phyloP scores from a whole-genome alignment of 2,888 invertebrate species.

The Brachypalpus laphriformis region DNA sequence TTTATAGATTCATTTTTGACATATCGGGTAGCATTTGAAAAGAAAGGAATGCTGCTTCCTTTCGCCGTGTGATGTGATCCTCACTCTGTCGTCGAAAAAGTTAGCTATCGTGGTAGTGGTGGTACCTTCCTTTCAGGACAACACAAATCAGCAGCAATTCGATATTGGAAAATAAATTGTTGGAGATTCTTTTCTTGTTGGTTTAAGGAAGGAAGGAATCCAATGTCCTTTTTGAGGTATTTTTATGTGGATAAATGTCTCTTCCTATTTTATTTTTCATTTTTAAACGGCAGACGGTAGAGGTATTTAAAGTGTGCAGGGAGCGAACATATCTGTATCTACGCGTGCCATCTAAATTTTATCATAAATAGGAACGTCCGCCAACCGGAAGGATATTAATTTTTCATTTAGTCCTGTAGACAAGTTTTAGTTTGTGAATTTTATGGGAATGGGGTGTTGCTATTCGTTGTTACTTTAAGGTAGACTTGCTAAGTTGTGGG shows the following conservation, averaged over 20 bases:
- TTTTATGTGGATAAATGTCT: conserved; percentile 1
- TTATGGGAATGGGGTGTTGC: too few relatives aligned
- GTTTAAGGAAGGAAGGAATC: not conserved
- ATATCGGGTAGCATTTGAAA: conserved; percentile 62
- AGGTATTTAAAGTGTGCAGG: conserved; percentile 15
- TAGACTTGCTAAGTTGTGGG: too few relatives aligned
- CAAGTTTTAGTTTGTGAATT: not conserved
- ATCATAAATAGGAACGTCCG: not conserved
- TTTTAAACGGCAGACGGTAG: not conserved
- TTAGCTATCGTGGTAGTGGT: conserved; percentile 17
- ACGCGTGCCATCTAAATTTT: conserved; percentile 16
- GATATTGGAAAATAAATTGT: conserved; percentile 57
- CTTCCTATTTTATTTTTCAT: not conserved
- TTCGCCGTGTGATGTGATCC: not conserved
- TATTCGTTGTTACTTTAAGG: too few relatives aligned
- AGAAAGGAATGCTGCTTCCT: conserved; percentile 43
- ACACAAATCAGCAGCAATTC: conserved; percentile 69
- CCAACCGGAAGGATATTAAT: conserved; percentile 17
- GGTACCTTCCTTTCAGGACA: conserved; percentile 22
- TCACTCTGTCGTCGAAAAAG: conserved; percentile 7
- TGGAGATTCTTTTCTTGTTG: conserved; percentile 24
- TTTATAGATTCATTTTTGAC: conserved; percentile 49
- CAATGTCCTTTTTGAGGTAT: conserved; percentile 21
- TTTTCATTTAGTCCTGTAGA: conserved; percentile 10
- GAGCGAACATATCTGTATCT: too few relatives aligned